Conservation (phyloP, 2,888 invertebrate species). For the Nymphalis c-album region DNA sequence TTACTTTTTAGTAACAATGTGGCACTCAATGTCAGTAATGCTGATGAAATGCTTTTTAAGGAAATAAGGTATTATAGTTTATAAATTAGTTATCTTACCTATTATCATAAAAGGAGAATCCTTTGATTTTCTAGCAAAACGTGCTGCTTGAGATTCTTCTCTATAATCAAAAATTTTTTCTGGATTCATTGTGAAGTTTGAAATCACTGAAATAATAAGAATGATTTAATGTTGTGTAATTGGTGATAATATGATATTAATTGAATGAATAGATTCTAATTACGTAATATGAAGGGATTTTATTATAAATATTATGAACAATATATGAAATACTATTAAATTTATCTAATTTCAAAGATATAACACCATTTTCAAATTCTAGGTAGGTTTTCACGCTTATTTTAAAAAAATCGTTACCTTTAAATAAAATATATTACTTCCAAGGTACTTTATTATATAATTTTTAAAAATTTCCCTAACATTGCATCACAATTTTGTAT, state of each 20-base stretch:
- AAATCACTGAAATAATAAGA: slow-evolving; percentile 1
- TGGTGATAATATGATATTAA: neutral
- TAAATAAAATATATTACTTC: slow-evolving; percentile 16
- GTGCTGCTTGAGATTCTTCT: slow-evolving; percentile 80
- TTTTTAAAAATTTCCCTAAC: slow-evolving; percentile 48
- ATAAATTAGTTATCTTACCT: slow-evolving; percentile 66
- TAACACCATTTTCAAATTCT: neutral
- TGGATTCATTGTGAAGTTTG: slow-evolving; percentile 56
- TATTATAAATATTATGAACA: neutral
- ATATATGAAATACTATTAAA: neutral
- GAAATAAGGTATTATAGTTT: neutral
- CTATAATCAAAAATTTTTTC: slow-evolving; percentile 69
- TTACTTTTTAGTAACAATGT: too few species aligned
- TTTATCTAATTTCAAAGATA: neutral
- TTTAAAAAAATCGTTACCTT: neutral
- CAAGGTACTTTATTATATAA: slow-evolving; percentile 54
- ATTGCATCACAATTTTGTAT: slow-evolving; percentile 58
- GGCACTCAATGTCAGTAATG: too few species aligned
- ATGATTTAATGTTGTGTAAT: neutral
- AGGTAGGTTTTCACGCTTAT: too few species aligned
- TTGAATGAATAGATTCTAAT: neutral
- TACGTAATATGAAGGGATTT: neutral
- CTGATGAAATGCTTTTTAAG: too few species aligned
- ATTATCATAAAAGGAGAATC: slow-evolving; percentile 88
- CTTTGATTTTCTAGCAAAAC: slow-evolving; percentile 84